Base-by-base conservation (phyloP, 1,140 invertebrate genomes). In the Heliconius hewitsoni region DNA sequence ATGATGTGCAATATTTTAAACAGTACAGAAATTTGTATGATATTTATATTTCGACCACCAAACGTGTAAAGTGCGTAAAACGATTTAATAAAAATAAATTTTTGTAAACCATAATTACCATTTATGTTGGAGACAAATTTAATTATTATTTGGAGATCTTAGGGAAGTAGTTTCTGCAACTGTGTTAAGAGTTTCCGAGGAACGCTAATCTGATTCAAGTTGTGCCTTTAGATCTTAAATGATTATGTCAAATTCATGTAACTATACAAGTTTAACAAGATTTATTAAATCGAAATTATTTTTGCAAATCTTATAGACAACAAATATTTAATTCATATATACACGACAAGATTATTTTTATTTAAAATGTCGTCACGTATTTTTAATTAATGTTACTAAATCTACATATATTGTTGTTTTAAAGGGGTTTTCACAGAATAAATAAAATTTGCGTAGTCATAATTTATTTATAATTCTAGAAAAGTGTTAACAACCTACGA, bases 91-190 rank as follows among this genome's bases (percentile, higher is more conserved):
- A 27, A 37, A 30, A 66, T 0, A 66, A 5, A 16, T 27, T 57
- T 66, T 66, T 66, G 60, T 4, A 66, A 66, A 66, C 23, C 55
- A 66, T 66, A 66, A 13, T 66, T 66, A 66, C 60, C 60, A n/a
- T 66, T 66, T 66, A 27, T 66, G 60, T 66, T 27, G 60, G 23
- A 30, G 57, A 30, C 11, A 66, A 66, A 66, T 66, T 0, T 13
- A 30, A 30, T 66, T 30, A 66, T 66, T 66, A 66, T 66, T 66
- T 66, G 60, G 27, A 66, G 60, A 27, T 6, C 23, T 23, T 66
- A 27, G n/a, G 60, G 23, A 16, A 30, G 60, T 30, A 66, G 60
- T 30, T 66, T 27, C 23, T 66, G 60, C 60, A 66, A 66, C 60
- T 66, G 60, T 27, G n/a, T 66, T 27, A 27, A 37, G 8, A 66